A percentile compares a stretch with the other conserved stretches of the same genome.
phyloP scores from a whole-genome alignment of 1,140 invertebrate genomes.

The Psilanteris sp. region DNA sequence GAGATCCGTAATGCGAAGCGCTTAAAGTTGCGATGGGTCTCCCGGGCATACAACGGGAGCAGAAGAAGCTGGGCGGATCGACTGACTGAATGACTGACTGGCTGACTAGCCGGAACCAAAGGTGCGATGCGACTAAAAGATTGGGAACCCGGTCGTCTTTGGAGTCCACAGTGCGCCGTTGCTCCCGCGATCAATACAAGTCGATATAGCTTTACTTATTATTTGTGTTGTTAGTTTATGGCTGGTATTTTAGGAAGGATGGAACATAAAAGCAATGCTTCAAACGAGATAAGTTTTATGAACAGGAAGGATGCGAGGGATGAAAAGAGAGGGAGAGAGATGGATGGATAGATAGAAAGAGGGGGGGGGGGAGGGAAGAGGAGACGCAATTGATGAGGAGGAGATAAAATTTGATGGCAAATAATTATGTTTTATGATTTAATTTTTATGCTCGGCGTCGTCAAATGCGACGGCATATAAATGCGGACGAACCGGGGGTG shows the following conservation, averaged over 20 bases:
- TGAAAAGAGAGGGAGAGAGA: neutral
- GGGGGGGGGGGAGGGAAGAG: neutral
- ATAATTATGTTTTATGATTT: constrained; percentile 30
- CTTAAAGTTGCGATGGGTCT: constrained; percentile 73
- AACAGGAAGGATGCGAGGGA: neutral
- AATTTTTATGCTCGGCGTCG: constrained; percentile 19
- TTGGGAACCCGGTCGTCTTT: constrained; percentile 59
- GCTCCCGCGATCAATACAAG: constrained; percentile 50
- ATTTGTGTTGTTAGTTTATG: constrained; percentile 54
- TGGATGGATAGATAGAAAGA: constrained; percentile 8
- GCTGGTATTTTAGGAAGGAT: constrained; percentile 36
- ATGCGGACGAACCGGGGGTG: too few relatives aligned
- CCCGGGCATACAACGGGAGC: constrained; percentile 63
- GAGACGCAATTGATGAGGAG: constrained; percentile 1
- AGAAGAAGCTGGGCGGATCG: constrained; percentile 42
- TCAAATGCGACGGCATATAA: neutral
- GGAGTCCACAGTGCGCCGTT: constrained; percentile 33
- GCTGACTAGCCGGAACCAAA: constrained; percentile 69
- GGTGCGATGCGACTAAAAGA: constrained; percentile 68
- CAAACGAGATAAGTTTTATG: constrained; percentile 48
- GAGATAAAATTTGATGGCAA: constrained; percentile 22
- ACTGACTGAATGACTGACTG: constrained; percentile 67
- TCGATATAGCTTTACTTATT: constrained; percentile 50
- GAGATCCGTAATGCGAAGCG: constrained; percentile 72
- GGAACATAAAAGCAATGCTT: constrained; percentile 30